These are phyloP conservation scores for Microtus richardsoni DNA, from an alignment of 2,113 vertebrate genomes.

Conservation along the genomic window DNA sequence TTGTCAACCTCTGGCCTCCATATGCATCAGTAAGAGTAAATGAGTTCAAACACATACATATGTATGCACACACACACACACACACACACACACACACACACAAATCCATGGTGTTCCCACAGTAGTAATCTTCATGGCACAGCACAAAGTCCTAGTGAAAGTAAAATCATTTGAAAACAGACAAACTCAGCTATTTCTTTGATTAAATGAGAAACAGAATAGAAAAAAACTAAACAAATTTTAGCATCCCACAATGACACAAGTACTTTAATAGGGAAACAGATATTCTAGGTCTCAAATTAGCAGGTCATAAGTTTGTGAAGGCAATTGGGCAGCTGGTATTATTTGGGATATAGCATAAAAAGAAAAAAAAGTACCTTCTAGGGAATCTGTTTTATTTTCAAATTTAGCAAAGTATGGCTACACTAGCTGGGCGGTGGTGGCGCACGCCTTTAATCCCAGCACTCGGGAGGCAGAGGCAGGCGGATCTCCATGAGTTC, in stretches of 20 bases:
- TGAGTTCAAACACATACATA: too few relatives aligned
- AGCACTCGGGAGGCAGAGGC: too few relatives aligned
- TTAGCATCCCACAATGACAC: neutral
- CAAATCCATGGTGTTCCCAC: neutral
- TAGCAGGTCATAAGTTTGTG: neutral
- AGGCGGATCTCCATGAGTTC: too few relatives aligned
- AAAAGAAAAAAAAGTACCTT: neutral
- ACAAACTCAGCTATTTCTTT: neutral
- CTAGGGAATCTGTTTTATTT: neutral
- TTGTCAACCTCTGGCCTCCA: neutral
- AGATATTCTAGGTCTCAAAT: neutral
- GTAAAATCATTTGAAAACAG: neutral
- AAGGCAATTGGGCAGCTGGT: neutral
- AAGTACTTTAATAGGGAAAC: neutral
- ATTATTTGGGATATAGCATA: neutral
- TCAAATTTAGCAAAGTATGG: neutral
- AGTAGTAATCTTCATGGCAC: neutral
- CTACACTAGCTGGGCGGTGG: neutral
- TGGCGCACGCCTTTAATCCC: too few relatives aligned
- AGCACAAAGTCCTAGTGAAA: neutral
- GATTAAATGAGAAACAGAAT: neutral
- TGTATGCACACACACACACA: neutral
- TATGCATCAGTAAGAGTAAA: neutral
- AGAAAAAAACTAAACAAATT: neutral
- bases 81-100: neutral